These are phyloP conservation scores for Gnathonemus longibarbis DNA, from an alignment of 2,113 vertebrate species.

Conservation along the genomic window DNA sequence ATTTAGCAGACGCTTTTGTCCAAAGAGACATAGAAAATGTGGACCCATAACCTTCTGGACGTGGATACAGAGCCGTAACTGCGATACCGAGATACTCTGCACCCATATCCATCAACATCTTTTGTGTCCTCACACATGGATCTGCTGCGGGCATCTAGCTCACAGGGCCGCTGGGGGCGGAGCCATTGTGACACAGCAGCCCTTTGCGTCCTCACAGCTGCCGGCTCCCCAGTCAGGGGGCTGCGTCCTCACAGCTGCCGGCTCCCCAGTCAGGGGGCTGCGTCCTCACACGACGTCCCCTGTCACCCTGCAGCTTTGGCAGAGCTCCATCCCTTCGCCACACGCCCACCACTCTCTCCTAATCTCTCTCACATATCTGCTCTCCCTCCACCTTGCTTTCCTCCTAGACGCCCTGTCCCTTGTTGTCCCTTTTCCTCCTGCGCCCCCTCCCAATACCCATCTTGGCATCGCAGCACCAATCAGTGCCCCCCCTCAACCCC, in stretches of 20 bases:
- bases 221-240: background rate
- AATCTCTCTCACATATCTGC: background rate
- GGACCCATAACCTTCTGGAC: background rate
- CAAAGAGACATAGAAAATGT: background rate
- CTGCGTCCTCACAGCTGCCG: background rate
- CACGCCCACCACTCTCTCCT: background rate
- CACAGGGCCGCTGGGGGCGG: background rate
- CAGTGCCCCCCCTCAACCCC: background rate
- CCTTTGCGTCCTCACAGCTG: background rate
- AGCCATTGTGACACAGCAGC: background rate
- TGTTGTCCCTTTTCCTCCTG: background rate
- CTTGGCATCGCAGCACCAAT: background rate
- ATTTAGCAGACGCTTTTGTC: background rate
- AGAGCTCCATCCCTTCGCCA: background rate
- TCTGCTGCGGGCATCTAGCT: background rate
- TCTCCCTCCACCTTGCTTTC: background rate
- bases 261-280: background rate
- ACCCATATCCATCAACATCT: background rate
- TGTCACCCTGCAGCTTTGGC: background rate
- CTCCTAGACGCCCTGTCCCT: background rate
- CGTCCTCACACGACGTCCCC: background rate
- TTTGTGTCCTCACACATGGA: background rate
- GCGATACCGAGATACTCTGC: background rate
- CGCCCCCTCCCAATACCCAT: background rate
- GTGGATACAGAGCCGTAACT: background rate